Conservation (phyloP, 2,113 vertebrate genomes). For the Jacana jacana region DNA sequence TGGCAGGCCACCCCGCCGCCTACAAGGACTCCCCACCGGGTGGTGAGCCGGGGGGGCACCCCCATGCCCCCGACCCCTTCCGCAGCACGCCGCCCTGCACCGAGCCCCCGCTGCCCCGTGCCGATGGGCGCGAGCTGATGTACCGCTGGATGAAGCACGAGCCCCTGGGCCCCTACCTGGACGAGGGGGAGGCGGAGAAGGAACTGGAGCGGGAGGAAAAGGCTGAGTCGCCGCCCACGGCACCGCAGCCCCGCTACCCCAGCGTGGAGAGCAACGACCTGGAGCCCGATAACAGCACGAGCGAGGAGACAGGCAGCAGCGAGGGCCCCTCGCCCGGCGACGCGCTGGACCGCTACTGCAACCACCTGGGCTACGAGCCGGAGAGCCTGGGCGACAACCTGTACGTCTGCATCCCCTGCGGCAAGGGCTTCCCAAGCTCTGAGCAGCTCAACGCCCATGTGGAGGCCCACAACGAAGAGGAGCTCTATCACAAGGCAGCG, state of each 20-base stretch:
- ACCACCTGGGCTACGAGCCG: constrained; percentile 90
- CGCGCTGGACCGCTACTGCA: constrained; percentile 86
- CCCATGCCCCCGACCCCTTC: constrained; percentile 71
- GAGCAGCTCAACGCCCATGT: constrained; percentile 99
- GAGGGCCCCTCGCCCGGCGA: constrained; percentile 90
- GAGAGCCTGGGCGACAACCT: constrained; percentile 98
- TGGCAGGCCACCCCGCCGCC: constrained; percentile 72
- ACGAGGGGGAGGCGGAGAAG: constrained; percentile 82
- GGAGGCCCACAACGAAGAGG: constrained; percentile 96
- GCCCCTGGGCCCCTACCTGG: constrained; percentile 83
- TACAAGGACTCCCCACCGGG: constrained; percentile 76
- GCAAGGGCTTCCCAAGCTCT: constrained; percentile 97
- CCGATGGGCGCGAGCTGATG: constrained; percentile 75
- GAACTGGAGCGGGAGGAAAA: constrained; percentile 64
- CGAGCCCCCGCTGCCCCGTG: constrained; percentile 81
- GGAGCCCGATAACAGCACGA: constrained; percentile 90
- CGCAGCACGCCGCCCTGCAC: constrained; percentile 70
- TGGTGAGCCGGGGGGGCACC: constrained; percentile 69
- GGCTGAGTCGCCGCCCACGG: constrained; percentile 57
- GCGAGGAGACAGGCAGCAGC: constrained; percentile 95
- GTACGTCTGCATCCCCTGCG: constrained; percentile 97
- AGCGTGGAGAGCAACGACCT: constrained; percentile 78
- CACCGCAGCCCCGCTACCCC: constrained; percentile 71
- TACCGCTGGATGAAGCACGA: constrained; percentile 98
- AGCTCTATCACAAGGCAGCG: constrained; percentile 83